phyloP scores from a whole-genome alignment of 1,140 invertebrate species.

The Oryctes rhinoceros region DNA sequence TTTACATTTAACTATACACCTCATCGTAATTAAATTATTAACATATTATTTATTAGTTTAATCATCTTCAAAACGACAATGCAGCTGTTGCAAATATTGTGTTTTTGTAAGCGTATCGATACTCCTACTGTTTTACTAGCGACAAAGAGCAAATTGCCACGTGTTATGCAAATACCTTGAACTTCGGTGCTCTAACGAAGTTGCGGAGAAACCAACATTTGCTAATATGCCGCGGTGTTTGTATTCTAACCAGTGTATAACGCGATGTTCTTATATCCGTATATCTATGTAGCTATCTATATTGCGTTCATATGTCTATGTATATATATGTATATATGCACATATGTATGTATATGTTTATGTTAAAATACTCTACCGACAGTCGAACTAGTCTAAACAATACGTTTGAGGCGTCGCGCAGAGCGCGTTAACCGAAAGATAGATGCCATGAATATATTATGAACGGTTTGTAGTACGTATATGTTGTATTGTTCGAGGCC shows the following conservation, averaged over 20 bases:
- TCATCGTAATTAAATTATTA: no score
- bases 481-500: not conserved
- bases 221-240: not conserved
- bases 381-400: slow-evolving; percentile 22
- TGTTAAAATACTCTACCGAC: not conserved
- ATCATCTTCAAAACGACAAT: no score
- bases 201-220: slow-evolving; percentile 2
- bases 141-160: not conserved
- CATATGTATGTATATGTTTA: not conserved
- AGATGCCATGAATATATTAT: slow-evolving; percentile 27
- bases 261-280: not conserved
- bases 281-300: slow-evolving; percentile 11
- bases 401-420: slow-evolving; percentile 30
- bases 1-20: no score
- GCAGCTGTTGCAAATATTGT: no score
- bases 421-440: not conserved
- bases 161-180: slow-evolving; percentile 20
- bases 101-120: not conserved
- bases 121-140: not conserved
- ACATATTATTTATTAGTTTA: no score
- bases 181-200: not conserved
- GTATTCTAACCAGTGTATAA: slow-evolving; percentile 1
- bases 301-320: not conserved
- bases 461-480: not conserved
- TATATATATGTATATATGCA: not conserved